phyloP scores from a whole-genome alignment of 2,888 invertebrate species.

The Malacosoma neustria region DNA sequence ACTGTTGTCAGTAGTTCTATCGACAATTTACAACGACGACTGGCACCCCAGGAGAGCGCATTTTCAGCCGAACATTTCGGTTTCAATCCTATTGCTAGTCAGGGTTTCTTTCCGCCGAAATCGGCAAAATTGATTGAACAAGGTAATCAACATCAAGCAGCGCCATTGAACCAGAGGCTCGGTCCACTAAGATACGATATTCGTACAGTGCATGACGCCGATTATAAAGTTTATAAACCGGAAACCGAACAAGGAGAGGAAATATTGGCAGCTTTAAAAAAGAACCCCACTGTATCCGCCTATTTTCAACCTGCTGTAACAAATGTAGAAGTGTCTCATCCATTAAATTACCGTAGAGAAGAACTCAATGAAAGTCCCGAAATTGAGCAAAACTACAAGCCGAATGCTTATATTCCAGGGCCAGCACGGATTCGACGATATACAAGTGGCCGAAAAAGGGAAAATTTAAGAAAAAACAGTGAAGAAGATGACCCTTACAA shows the following conservation, averaged over 20 bases:
- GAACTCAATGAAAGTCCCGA: slow-evolving; percentile 46
- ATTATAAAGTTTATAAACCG: slow-evolving; percentile 65
- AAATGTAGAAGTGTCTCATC: slow-evolving; percentile 59
- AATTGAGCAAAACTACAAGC: slow-evolving; percentile 59
- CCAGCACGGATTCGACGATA: slow-evolving; percentile 64
- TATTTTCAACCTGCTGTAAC: slow-evolving; percentile 61
- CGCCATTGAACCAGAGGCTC: slow-evolving; percentile 37
- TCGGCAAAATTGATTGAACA: slow-evolving; percentile 45
- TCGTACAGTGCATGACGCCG: slow-evolving; percentile 58
- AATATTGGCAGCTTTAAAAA: slow-evolving; percentile 58
- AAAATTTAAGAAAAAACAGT: slow-evolving; percentile 44
- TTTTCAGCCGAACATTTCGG: slow-evolving; percentile 64
- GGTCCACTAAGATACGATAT: slow-evolving; percentile 60
- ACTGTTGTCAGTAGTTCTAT: slow-evolving; percentile 66
- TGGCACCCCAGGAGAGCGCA: slow-evolving; percentile 50
- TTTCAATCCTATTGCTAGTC: slow-evolving; percentile 65
- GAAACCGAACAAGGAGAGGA: slow-evolving; percentile 54
- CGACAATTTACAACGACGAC: slow-evolving; percentile 53
- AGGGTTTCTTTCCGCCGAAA: slow-evolving; percentile 46
- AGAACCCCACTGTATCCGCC: slow-evolving; percentile 55
- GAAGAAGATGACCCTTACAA: slow-evolving; percentile 67
- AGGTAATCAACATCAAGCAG: slow-evolving; percentile 29
- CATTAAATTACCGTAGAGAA: slow-evolving; percentile 55
- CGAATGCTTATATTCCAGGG: slow-evolving; percentile 65
- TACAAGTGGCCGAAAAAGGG: slow-evolving; percentile 55